Conservation (phyloP, 1,140 invertebrate genomes). For the Philopotamus ludificatus region DNA sequence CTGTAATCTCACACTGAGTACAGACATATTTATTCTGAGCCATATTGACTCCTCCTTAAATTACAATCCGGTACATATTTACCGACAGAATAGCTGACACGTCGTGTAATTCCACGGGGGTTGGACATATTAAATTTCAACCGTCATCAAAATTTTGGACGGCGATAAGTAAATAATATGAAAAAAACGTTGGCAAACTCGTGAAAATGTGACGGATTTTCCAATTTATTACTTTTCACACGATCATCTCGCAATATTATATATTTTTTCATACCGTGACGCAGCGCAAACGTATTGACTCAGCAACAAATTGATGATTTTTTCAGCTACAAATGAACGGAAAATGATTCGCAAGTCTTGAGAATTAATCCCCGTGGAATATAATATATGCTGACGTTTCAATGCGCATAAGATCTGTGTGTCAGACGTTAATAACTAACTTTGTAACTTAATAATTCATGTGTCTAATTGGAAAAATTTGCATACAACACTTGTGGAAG, state of each 20-base stretch:
- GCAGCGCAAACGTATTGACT: background rate
- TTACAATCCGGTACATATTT: conserved; percentile 26
- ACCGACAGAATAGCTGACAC: conserved; percentile 8
- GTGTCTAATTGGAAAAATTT: conserved; percentile 43
- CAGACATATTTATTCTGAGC: conserved; percentile 3
- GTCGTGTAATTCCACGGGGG: conserved; percentile 7
- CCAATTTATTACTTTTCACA: too few species aligned
- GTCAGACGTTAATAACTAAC: conserved; percentile 18
- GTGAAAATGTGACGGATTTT: too few species aligned
- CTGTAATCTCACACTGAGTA: background rate
- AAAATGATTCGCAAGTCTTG: background rate
- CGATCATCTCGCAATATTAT: too few species aligned
- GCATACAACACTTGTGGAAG: conserved; percentile 26
- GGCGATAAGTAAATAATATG: too few species aligned
- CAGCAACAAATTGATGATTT: background rate
- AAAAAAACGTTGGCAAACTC: too few species aligned
- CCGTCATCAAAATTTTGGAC: too few species aligned
- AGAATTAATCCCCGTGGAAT: background rate
- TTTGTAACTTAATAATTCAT: conserved; percentile 41
- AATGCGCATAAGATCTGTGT: too few species aligned
- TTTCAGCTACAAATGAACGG: background rate
- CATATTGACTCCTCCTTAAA: conserved; percentile 16
- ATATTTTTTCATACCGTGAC: background rate
- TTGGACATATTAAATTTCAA: too few species aligned
- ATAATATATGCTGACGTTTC: too few species aligned